phyloP scores from a whole-genome alignment of 2,888 invertebrate genomes.

The Aphidoletes aphidimyza region DNA sequence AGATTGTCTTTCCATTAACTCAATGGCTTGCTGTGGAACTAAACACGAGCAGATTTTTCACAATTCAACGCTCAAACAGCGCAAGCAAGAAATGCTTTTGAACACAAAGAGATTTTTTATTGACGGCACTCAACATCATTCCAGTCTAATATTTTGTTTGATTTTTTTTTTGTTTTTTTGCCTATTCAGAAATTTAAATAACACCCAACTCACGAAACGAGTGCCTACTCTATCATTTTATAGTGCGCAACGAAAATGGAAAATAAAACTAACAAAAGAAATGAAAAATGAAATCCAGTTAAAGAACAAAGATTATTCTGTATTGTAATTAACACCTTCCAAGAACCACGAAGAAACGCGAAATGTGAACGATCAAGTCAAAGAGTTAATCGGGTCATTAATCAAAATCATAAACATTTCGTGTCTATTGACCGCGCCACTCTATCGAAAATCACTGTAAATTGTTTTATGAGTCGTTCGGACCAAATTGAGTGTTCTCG shows the following conservation, averaged over 20 bases:
- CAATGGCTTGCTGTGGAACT: background rate
- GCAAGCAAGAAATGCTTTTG: background rate
- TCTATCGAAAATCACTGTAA: constrained; percentile 9
- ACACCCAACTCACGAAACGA: background rate
- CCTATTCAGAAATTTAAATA: background rate
- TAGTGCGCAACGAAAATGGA: background rate
- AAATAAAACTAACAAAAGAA: background rate
- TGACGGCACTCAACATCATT: too few species aligned
- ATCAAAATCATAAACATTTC: constrained; percentile 46
- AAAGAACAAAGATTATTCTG: constrained; percentile 27
- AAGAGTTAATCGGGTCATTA: constrained; percentile 23
- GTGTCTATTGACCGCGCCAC: background rate
- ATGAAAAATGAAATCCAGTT: background rate
- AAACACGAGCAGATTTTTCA: background rate
- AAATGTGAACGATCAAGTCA: background rate
- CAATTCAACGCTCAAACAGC: background rate
- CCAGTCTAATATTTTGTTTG: background rate
- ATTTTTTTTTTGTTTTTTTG: background rate
- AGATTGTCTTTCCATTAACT: background rate
- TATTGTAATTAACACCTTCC: constrained; percentile 37
- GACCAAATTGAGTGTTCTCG: background rate
- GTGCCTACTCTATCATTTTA: constrained; percentile 14
- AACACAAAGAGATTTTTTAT: too few species aligned
- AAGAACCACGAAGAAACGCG: background rate
- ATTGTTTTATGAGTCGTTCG: constrained; percentile 25